Base-by-base conservation (phyloP, 2,888 invertebrate genomes). In the Asteroscopus sphinx region DNA sequence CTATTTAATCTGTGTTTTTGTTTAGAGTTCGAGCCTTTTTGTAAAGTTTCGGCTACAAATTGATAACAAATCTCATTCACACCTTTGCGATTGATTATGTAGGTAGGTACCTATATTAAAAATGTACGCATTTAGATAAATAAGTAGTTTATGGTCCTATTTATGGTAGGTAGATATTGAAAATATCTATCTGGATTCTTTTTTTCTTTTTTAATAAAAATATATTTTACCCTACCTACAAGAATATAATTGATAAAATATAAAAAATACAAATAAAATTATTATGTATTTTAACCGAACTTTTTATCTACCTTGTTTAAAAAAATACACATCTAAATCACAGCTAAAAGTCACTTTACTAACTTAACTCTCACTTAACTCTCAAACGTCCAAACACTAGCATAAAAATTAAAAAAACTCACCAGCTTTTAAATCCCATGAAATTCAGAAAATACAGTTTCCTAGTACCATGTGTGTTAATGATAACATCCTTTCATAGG, bases 401-500 rank as follows among this genome's bases (percentile, higher is more conserved):
- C 1, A 12, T 3, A 17, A 21, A 46, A 48, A 35, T 0, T n/a
- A 44, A 67, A 41, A 25, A 45, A 36, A 90, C 93, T 91, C 73
- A 93, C 93, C 92, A 82, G 81, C 79, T 79, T 72, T 83, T 68
- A 78, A 89, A 90, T 91, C 87, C 92, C 93, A 92, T 93, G 83
- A 87, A 93, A 87, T 81, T 85, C 74, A 82, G 85, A 86, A 88
- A 73, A 81, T 70, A 57, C 57, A 66, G 73, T 79, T 85, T 87
- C 86, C 82, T 84, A 86, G 79, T 80, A 85, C 64, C 79, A 75
- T 79, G 70, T 75, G 78, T 76, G 75, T 75, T 74, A 83, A 85
- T 44, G 73, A 75, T 82, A 92, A 91, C 92, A 92, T 93, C 90
- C 92, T 92, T 82, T 83, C 82, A 88, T 84, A 83, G 77, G 80